Percentiles rank a stretch among this genome's conserved stretches.
phyloP scores from a whole-genome alignment of 2,113 vertebrate genomes.

The Erythrolamprus reginae region DNA sequence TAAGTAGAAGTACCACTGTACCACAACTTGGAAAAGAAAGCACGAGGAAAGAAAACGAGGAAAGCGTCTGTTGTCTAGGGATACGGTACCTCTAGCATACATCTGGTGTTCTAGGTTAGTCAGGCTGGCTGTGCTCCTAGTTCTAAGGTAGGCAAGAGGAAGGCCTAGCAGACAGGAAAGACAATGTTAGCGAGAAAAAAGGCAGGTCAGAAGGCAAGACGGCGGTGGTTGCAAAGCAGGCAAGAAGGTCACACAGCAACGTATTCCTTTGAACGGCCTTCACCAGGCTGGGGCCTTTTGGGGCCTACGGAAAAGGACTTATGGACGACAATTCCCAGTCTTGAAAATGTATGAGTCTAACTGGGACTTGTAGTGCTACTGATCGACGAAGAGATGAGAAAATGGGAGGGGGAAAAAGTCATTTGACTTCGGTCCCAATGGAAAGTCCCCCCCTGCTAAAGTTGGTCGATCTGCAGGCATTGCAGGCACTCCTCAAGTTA shows the following conservation, averaged over 20 bases:
- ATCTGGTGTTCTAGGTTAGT: constrained; percentile 92
- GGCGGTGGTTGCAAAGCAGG: too few species aligned
- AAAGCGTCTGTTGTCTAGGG: constrained; percentile 54
- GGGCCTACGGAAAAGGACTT: too few species aligned
- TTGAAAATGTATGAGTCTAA: not conserved
- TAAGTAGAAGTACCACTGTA: too few species aligned
- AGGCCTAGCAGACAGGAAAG: constrained; percentile 91
- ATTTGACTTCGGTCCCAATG: too few species aligned
- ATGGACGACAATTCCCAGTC: not conserved
- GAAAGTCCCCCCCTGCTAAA: too few species aligned
- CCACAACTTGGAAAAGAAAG: not conserved
- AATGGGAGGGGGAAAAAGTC: too few species aligned
- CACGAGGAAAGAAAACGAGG: not conserved
- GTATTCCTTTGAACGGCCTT: not conserved
- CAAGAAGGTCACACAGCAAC: not conserved
- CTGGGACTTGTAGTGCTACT: not conserved
- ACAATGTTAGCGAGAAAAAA: constrained; percentile 72
- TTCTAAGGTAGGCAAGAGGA: constrained; percentile 97
- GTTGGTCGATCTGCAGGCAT: too few species aligned
- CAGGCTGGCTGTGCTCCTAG: constrained; percentile 97
- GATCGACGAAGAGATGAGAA: not conserved
- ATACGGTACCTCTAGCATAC: constrained; percentile 92
- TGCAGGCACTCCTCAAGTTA: too few species aligned
- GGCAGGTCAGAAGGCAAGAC: not conserved
- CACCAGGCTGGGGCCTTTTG: too few species aligned